These are phyloP conservation scores for Noctilio leporinus DNA, from an alignment of 2,113 vertebrate species.

Conservation along the genomic window DNA sequence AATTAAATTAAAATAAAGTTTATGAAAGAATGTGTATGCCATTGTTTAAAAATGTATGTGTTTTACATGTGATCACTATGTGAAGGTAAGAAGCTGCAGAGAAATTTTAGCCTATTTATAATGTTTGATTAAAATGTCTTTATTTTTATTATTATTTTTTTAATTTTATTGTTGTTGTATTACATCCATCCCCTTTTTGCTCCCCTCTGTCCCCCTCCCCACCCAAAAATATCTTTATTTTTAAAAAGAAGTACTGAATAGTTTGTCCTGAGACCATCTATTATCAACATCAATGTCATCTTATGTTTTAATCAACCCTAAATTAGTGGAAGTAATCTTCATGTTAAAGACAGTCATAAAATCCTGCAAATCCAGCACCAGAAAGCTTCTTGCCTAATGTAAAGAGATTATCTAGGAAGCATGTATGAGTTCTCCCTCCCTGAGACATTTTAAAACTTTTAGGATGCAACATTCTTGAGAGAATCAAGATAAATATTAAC, in stretches of 20 bases:
- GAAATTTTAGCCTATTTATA: not conserved
- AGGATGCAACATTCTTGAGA: not conserved
- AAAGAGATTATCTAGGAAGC: not conserved
- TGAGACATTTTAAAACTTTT: not conserved
- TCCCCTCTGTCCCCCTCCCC: too few relatives aligned
- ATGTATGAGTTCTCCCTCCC: not conserved
- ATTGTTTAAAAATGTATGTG: not conserved
- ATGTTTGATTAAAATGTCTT: not conserved
- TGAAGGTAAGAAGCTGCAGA: not conserved
- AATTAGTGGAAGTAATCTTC: not conserved
- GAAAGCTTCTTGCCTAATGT: not conserved
- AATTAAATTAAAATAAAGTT: too few relatives aligned
- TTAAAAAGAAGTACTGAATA: not conserved
- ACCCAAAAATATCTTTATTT: too few relatives aligned
- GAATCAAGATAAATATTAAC: not conserved
- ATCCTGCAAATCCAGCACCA: not conserved
- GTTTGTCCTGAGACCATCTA: not conserved
- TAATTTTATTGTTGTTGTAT: too few relatives aligned
- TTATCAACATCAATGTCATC: not conserved
- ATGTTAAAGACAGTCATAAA: not conserved
- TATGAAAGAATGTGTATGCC: not conserved
- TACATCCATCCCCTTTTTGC: too few relatives aligned
- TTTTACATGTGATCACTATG: not conserved
- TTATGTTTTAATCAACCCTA: not conserved
- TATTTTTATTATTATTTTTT: not conserved